A percentile compares a stretch with the other conserved stretches of the same genome.
Conservation (phyloP, 2,797 vertebrate genomes). For the Dicrostonyx torquatus region DNA sequence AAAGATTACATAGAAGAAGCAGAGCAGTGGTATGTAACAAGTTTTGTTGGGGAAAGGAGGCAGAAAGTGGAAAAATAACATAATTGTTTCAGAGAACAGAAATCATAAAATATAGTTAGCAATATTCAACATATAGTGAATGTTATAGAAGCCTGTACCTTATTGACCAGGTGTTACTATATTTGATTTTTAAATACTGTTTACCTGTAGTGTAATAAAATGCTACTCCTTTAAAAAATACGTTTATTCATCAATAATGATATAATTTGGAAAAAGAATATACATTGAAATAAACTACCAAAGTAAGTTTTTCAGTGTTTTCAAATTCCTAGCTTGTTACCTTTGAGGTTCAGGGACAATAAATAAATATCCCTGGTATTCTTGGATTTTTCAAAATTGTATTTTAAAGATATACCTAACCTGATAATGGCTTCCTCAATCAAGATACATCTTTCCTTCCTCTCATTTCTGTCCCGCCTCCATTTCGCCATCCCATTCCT, state of each 20-base stretch:
- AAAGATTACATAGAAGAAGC: constrained; percentile 73
- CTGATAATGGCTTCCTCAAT: too few relatives aligned
- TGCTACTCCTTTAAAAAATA: background rate
- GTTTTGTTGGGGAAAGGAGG: constrained; percentile 48
- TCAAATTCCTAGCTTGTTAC: background rate
- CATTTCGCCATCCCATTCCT: too few relatives aligned
- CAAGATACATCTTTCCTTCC: too few relatives aligned
- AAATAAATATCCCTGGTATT: background rate
- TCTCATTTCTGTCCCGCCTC: too few relatives aligned
- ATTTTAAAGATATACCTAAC: background rate
- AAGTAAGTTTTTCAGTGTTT: background rate
- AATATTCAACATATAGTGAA: background rate
- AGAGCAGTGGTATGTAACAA: constrained; percentile 57
- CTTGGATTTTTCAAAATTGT: background rate
- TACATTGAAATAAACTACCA: background rate
- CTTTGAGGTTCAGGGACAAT: background rate
- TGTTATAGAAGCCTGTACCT: background rate
- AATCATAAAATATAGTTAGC: constrained; percentile 18
- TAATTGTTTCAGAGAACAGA: constrained; percentile 61
- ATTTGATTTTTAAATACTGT: constrained; percentile 7
- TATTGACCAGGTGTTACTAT: background rate
- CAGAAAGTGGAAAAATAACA: constrained; percentile 44
- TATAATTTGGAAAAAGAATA: background rate
- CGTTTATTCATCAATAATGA: background rate
- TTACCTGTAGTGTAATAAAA: background rate